Percentiles rank a stretch among this genome's conserved stretches.
These are phyloP conservation scores for Cercocebus atys DNA, from an alignment of 2,113 vertebrate genomes.

Conservation along the genomic window DNA sequence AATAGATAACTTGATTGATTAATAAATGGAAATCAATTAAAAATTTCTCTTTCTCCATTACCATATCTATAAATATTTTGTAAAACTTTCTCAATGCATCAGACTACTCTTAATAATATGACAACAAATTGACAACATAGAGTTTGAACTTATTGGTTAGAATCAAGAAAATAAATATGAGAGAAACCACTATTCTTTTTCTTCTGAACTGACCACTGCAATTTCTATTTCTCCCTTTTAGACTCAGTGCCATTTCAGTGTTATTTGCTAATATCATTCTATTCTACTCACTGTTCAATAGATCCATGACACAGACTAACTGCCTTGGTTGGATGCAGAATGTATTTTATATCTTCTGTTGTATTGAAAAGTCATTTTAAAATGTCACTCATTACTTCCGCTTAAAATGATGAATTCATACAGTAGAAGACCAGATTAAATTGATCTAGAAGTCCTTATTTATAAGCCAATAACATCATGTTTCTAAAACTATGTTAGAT, in stretches of 20 bases:
- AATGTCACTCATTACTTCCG: slow-evolving; percentile 67
- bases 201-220: slow-evolving; percentile 25
- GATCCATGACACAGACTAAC: slow-evolving; percentile 23
- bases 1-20: not conserved
- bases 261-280: slow-evolving; percentile 65
- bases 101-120: not conserved
- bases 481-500: slow-evolving; percentile 7
- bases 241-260: slow-evolving; percentile 47
- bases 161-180: slow-evolving; percentile 35
- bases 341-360: slow-evolving; percentile 52
- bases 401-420: slow-evolving; percentile 66
- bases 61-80: not conserved
- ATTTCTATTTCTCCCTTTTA: slow-evolving; percentile 50
- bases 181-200: slow-evolving; percentile 25
- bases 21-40: not conserved
- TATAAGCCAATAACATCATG: slow-evolving; percentile 10
- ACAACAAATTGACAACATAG: not conserved
- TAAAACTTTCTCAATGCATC: not conserved
- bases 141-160: not conserved
- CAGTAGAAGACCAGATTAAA: slow-evolving; percentile 13
- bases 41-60: not conserved
- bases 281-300: not conserved
- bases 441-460: slow-evolving; percentile 11
- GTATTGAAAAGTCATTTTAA: slow-evolving; percentile 70
- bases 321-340: not conserved